Evolutionary conservation across 2,888 invertebrate genomes (phyloP), one percentile per base, ranked within the genome.

Genomic region (Periphyllus acericola): DNA sequence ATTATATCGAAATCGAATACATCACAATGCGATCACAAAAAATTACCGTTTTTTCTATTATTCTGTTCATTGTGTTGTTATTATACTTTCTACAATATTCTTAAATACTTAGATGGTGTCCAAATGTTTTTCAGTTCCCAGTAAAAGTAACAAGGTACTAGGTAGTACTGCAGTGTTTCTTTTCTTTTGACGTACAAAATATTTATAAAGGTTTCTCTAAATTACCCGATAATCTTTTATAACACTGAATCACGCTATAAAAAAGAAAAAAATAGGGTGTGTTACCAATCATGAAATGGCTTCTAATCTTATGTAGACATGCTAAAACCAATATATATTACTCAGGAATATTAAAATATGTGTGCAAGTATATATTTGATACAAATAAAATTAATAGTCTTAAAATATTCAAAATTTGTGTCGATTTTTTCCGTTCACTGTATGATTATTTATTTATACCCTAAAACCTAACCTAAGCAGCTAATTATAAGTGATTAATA

Each of bases 261-360:
- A 81, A n/a, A 32, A 29, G 11, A 25, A n/a, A 52, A 52, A 66
- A 60, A 80, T 66, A 87, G 87, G 87, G 87, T 87, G 87, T 87
- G 81, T 87, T 81, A 74, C 79, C 80, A 87, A 87, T 87, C 74
- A 87, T 21, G 74, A 87, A 87, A 87, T 87, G 87, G 87, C 80
- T 87, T 87, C 87, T 87, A 74, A 81, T 86, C 79, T 80, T 55
- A 46, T 71, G 52, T 40, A 84, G 36, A 55, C 55, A 80, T 25
- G 40, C 40, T 40, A 60, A 66, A 72, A 32, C 40, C 46, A 81
- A 75, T 66, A 74, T 32, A 46, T 34, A 5, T 78, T 66, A 85
- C 84, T 85, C 68, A 78, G 68, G 68, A 78, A 78, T 78, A 85
- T 85, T 85, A 85, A 85, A 85, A 52, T 34, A 76, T 32, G 3